Conservation (phyloP, 2,113 vertebrate genomes). For the Leptobrachium leishanense region DNA sequence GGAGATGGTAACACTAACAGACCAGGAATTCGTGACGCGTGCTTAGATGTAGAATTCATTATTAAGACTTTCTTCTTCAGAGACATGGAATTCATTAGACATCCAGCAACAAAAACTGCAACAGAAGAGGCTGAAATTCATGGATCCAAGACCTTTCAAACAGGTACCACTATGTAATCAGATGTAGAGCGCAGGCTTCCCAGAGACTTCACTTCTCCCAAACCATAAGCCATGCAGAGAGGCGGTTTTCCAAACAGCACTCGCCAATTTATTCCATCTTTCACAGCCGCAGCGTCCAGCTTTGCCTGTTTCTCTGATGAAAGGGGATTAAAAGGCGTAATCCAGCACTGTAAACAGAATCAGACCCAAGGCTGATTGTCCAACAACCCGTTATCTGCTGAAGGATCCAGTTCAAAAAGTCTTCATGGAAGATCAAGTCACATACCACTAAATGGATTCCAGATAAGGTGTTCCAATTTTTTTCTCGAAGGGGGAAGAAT, state of each 20-base stretch:
- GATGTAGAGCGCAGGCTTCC: neutral
- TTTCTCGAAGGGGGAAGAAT: neutral
- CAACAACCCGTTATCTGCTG: neutral
- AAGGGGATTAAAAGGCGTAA: conserved; percentile 36
- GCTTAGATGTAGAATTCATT: too few species aligned
- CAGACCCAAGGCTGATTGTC: conserved; percentile 6
- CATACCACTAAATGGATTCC: neutral
- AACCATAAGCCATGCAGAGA: neutral
- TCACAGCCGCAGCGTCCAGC: conserved; percentile 7
- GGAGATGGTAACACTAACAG: too few species aligned
- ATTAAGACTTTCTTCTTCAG: too few species aligned
- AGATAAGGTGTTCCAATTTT: conserved; percentile 1
- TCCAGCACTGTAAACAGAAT: conserved; percentile 33
- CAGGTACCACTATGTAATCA: too few species aligned
- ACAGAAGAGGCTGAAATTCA: too few species aligned
- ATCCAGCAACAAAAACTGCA: too few species aligned
- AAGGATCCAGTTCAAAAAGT: neutral
- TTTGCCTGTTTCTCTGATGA: conserved; percentile 22
- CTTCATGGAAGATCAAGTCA: neutral
- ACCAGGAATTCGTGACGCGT: too few species aligned
- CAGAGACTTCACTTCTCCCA: neutral
- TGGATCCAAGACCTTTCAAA: too few species aligned
- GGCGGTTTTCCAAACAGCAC: neutral
- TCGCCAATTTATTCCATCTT: conserved; percentile 26
- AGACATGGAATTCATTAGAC: too few species aligned